Evolutionary conservation across 2,888 invertebrate species (phyloP).

Genomic region (Cremastinae sp.): DNA sequence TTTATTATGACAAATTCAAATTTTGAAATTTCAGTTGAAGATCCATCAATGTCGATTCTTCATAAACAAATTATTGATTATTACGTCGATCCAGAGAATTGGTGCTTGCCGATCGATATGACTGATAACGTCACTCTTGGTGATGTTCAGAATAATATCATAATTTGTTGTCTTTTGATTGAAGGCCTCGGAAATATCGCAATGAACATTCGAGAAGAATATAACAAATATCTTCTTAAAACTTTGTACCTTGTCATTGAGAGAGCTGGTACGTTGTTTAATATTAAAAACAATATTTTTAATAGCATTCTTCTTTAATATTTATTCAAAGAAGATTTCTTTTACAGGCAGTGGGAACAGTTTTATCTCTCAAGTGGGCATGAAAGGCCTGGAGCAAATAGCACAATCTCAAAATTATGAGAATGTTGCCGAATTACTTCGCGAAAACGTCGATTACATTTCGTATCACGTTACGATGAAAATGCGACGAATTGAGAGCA

Average conservation of each 20-base stretch:
- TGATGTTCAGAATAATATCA: slow-evolving; percentile 84
- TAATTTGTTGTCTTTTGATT: slow-evolving; percentile 85
- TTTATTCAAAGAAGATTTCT: slow-evolving; percentile 16
- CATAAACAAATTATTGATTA: slow-evolving; percentile 73
- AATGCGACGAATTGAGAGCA: slow-evolving; percentile 84
- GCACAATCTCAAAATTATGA: slow-evolving; percentile 82
- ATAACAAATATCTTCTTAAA: slow-evolving; percentile 84
- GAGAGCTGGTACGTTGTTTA: slow-evolving; percentile 83
- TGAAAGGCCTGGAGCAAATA: slow-evolving; percentile 83
- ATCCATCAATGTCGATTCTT: slow-evolving; percentile 61
- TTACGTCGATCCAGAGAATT: slow-evolving; percentile 71
- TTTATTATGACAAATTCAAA: too few relatives aligned
- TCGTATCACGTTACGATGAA: slow-evolving; percentile 86
- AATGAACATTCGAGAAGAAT: slow-evolving; percentile 80
- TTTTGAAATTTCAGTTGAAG: slow-evolving; percentile 55
- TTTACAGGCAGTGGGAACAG: slow-evolving; percentile 85
- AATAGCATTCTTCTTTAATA: too few relatives aligned
- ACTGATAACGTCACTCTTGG: slow-evolving; percentile 68
- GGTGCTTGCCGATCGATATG: slow-evolving; percentile 73
- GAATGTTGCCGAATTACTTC: slow-evolving; percentile 84
- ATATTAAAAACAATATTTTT: too few relatives aligned
- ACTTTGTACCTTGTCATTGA: slow-evolving; percentile 87
- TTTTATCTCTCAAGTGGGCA: slow-evolving; percentile 84
- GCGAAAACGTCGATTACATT: slow-evolving; percentile 87
- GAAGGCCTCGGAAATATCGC: slow-evolving; percentile 88